phyloP scores from a whole-genome alignment of 2,797 vertebrate genomes.

The Chiloscyllium punctatum region DNA sequence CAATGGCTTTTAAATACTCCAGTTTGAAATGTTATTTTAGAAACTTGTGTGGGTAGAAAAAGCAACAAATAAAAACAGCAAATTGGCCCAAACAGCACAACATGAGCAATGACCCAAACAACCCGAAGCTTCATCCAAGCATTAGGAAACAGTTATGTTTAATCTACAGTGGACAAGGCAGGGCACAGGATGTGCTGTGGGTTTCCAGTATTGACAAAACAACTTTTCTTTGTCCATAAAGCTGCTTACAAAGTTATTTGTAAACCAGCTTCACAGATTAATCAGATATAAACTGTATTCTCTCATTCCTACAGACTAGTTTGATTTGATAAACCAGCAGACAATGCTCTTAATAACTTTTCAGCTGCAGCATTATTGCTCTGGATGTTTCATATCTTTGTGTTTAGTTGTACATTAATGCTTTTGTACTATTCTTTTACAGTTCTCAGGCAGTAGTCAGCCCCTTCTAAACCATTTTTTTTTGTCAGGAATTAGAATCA shows the following conservation, averaged over 20 bases:
- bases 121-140: background rate
- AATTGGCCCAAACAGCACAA: background rate
- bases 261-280: background rate
- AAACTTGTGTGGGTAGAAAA: background rate
- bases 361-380: background rate
- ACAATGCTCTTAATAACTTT: background rate
- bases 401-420: background rate
- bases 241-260: background rate
- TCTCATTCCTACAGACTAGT: background rate
- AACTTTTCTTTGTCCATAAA: background rate
- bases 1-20: too few species aligned
- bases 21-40: background rate
- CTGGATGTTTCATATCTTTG: background rate
- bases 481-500: background rate
- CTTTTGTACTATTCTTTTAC: background rate
- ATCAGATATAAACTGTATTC: background rate
- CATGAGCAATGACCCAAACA: background rate
- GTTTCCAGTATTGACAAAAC: background rate
- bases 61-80: background rate
- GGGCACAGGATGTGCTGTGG: background rate
- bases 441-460: too few species aligned
- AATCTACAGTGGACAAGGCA: background rate
- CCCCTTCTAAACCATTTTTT: background rate
- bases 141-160: background rate
- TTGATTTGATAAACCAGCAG: background rate